Evolutionary conservation across 1,140 invertebrate species (phyloP).

Genomic region (Portunus trituberculatus): DNA sequence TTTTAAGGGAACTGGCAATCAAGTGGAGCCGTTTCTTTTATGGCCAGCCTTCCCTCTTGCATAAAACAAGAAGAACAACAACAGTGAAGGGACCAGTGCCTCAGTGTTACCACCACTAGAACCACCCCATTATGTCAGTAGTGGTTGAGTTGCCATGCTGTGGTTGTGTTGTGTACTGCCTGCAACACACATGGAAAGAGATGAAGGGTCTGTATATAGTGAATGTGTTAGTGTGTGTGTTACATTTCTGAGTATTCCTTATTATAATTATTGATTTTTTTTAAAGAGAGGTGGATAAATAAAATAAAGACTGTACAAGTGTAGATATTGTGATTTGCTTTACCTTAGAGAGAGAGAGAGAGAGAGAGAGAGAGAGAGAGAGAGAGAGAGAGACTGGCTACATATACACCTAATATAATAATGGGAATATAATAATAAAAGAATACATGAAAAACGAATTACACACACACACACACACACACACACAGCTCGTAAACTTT

Average conservation of each 20-base stretch:
- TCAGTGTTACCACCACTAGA: no score
- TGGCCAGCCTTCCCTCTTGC: no score
- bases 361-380: slow-evolving; percentile 43
- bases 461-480: slow-evolving; percentile 39
- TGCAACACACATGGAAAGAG: no score
- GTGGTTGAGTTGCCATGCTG: no score
- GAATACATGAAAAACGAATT: background rate
- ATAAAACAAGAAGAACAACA: no score
- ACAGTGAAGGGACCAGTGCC: no score
- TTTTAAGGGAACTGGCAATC: no score
- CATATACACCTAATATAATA: no score
- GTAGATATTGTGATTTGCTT: background rate
- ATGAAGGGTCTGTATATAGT: background rate
- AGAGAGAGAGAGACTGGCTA: slow-evolving; percentile 20
- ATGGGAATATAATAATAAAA: background rate
- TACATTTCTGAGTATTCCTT: background rate
- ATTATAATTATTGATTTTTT: background rate
- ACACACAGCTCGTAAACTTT: background rate
- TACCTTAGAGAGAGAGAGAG: slow-evolving; percentile 15
- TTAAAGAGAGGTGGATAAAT: background rate
- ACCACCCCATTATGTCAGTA: no score
- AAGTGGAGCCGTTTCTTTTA: no score
- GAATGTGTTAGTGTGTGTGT: background rate
- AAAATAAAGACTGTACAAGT: background rate
- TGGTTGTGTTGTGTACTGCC: no score